Evolutionary conservation across 1,140 invertebrate species (phyloP), one percentile per base, ranked within the genome.

Genomic region (Coboldia fuscipes): DNA sequence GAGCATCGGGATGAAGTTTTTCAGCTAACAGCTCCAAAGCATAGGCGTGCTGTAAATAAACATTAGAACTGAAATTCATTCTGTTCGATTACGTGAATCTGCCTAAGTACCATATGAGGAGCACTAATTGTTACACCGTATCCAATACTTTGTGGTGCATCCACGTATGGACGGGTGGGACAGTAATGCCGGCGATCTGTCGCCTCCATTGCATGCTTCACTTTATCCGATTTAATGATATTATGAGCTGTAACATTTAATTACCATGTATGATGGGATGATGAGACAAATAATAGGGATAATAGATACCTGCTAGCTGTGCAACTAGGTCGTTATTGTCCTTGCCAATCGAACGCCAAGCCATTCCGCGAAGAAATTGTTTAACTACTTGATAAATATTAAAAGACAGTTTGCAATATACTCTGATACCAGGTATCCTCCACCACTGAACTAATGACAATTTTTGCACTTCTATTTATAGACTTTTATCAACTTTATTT

Each of bases 111-210:
- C 93, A 97, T 98, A 60, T 97, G 93, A 30, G 93, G 92, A 35
- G 92, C 93, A 66, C 84, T 90, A 35, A 97, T 97, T 1, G 92
- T 97, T 3, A 88, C 92, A 26, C 80, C 77, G 54, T 67, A 85
- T 26, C 83, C 83, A 46, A 89, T 89, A 22, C 69, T 65, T 57
- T 88, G 88, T 1, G 90, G 90, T 22, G 82, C 68, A 61, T 96
- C 90, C 47, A 77, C 66, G 46, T 94, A 97, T 2, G 88, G 75
- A 16, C 14, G 19, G 27, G 17, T 3, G 4, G 15, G 66, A 37
- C 67, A 70, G 58, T 83, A 93, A 43, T 82, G 64, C 40, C 70
- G 78, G 47, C 93, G 63, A 56, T 97, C 90, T 13, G 93, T 79
- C 19, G 65, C 54, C 33, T 62, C 46, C 90, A 97, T 94, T 17